Evolutionary conservation across 1,140 invertebrate genomes (phyloP).

Genomic region (Ips nitidus): DNA sequence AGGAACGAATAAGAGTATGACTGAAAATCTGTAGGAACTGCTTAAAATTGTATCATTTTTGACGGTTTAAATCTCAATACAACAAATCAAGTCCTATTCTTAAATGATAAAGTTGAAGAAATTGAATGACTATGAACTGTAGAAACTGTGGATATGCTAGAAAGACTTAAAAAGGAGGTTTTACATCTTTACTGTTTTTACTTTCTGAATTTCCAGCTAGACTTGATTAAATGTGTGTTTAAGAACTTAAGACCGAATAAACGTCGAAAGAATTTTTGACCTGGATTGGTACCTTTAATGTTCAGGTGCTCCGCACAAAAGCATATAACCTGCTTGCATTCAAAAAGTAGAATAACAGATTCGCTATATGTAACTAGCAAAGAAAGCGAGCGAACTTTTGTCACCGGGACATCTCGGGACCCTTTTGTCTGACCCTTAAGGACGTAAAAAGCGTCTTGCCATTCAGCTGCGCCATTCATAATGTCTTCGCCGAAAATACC

Average conservation of each 20-base stretch:
- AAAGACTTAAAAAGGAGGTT: background rate
- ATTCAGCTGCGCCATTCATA: conserved; percentile 34
- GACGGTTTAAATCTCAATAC: too few species aligned
- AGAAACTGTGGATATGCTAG: too few species aligned
- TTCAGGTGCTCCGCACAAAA: conserved; percentile 34
- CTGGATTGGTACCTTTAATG: conserved; percentile 24
- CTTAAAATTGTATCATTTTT: too few species aligned
- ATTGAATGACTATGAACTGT: too few species aligned
- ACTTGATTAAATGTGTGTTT: background rate
- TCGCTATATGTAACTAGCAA: conserved; percentile 33
- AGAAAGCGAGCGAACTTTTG: conserved; percentile 31
- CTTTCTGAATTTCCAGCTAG: background rate
- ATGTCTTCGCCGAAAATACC: conserved; percentile 30
- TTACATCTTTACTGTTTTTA: background rate
- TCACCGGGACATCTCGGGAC: conserved; percentile 14
- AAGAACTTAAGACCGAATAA: too few species aligned
- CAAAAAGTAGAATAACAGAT: conserved; percentile 25
- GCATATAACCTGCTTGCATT: conserved; percentile 34
- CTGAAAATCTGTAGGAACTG: too few species aligned
- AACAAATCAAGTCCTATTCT: too few species aligned
- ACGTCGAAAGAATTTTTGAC: conserved; percentile 13
- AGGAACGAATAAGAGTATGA: too few species aligned
- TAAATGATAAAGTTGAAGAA: too few species aligned
- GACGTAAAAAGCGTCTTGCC: conserved; percentile 32
- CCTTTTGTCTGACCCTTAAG: conserved; percentile 26